phyloP scores from a whole-genome alignment of 2,113 vertebrate genomes.

The Podarcis cretensis region DNA sequence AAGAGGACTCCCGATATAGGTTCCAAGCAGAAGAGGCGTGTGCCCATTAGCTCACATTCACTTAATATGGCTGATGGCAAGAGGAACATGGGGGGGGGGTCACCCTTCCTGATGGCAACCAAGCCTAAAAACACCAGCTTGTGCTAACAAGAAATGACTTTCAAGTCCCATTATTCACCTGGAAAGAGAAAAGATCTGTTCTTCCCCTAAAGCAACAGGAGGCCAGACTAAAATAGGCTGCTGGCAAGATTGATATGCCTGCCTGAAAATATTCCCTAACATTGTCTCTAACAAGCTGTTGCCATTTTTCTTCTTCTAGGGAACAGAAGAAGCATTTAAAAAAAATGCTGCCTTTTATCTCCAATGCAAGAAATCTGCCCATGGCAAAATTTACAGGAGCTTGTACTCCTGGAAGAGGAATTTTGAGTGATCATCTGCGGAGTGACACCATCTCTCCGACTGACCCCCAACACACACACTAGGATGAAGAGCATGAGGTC shows the following conservation, averaged over 20 bases:
- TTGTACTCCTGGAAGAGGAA: neutral
- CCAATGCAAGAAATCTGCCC: neutral
- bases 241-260: neutral
- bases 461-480: too few species aligned
- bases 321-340: neutral
- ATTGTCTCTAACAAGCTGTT: neutral
- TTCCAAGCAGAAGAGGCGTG: neutral
- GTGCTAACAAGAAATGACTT: slow-evolving; percentile 13
- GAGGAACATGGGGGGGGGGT: neutral
- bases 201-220: neutral
- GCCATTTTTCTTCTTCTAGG: neutral
- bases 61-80: neutral
- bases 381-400: neutral
- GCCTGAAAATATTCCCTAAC: neutral
- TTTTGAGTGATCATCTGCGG: neutral
- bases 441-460: neutral
- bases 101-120: neutral
- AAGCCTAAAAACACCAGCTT: slow-evolving; percentile 10
- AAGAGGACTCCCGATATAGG: rapidly evolving
- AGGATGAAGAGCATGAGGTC: neutral
- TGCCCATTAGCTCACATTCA: neutral
- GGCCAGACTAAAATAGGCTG: neutral
- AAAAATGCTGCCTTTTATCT: neutral
- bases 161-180: neutral
- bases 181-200: neutral